These are phyloP conservation scores for Synergus itoensis DNA, from an alignment of 2,888 invertebrate genomes.

Conservation along the genomic window DNA sequence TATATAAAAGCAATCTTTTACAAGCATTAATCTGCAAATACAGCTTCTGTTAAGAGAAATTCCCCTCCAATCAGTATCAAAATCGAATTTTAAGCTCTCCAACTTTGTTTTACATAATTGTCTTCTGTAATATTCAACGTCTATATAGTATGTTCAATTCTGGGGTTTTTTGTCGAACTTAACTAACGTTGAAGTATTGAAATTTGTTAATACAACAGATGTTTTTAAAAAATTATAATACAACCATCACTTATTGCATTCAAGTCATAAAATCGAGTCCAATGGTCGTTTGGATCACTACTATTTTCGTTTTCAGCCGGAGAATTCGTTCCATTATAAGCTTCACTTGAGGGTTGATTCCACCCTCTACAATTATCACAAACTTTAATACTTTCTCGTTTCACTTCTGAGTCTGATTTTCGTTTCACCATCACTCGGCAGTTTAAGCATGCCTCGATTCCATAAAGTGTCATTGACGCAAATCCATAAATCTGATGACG, in stretches of 20 bases:
- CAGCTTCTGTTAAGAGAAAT: too few species aligned
- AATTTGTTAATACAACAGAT: not conserved
- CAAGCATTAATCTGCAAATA: not conserved
- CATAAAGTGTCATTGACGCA: not conserved
- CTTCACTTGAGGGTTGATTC: constrained; percentile 36
- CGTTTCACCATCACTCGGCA: constrained; percentile 18
- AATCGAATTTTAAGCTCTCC: too few species aligned
- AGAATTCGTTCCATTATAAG: constrained; percentile 17
- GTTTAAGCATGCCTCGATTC: constrained; percentile 11
- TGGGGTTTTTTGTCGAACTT: not conserved
- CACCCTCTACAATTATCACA: constrained; percentile 35
- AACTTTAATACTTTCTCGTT: constrained; percentile 31
- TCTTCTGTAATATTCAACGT: too few species aligned
- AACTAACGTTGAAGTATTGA: not conserved
- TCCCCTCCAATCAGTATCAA: too few species aligned
- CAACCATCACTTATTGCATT: constrained; percentile 35
- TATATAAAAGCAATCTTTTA: not conserved
- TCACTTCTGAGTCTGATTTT: not conserved
- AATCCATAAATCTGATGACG: constrained; percentile 27
- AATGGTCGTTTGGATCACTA: constrained; percentile 34
- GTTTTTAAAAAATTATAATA: constrained; percentile 29
- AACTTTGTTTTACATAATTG: too few species aligned
- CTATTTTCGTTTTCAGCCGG: not conserved
- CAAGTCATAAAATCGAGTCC: constrained; percentile 36
- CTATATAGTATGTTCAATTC: too few species aligned